phyloP scores from a whole-genome alignment of 2,888 invertebrate species.

The Selenia dentaria region DNA sequence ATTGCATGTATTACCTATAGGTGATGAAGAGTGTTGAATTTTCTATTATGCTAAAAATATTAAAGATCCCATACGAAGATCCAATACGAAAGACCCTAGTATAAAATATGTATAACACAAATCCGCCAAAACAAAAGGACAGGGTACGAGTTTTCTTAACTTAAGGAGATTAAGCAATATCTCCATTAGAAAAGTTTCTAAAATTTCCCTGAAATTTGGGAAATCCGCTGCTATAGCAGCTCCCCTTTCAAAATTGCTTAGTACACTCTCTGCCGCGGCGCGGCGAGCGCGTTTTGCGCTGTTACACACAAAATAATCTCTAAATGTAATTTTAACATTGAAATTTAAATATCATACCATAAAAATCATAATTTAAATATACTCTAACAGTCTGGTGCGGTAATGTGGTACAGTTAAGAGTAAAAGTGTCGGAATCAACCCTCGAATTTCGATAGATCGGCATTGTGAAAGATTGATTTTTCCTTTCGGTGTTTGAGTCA shows the following conservation, averaged over 20 bases:
- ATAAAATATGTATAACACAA: too few relatives aligned
- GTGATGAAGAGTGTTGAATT: too few relatives aligned
- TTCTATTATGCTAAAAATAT: too few relatives aligned
- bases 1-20: too few relatives aligned
- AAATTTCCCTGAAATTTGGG: constrained; percentile 41
- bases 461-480: constrained; percentile 66
- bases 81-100: too few relatives aligned
- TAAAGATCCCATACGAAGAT: too few relatives aligned
- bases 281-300: constrained; percentile 67
- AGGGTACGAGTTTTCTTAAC: too few relatives aligned
- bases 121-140: too few relatives aligned
- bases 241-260: constrained; percentile 43
- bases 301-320: constrained; percentile 39
- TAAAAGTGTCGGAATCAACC: constrained; percentile 20
- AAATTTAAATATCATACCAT: constrained; percentile 15
- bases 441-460: constrained; percentile 40
- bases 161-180: too few relatives aligned
- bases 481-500: constrained; percentile 49
- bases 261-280: constrained; percentile 66
- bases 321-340: constrained; percentile 41
- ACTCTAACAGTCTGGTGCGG: constrained; percentile 38
- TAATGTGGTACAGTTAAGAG: constrained; percentile 4
- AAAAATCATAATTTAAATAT: constrained; percentile 22
- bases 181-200: too few relatives aligned
- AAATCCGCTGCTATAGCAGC: constrained; percentile 35